These are phyloP conservation scores for Chrysopa pallens DNA, from an alignment of 1,140 invertebrate genomes.

Conservation along the genomic window DNA sequence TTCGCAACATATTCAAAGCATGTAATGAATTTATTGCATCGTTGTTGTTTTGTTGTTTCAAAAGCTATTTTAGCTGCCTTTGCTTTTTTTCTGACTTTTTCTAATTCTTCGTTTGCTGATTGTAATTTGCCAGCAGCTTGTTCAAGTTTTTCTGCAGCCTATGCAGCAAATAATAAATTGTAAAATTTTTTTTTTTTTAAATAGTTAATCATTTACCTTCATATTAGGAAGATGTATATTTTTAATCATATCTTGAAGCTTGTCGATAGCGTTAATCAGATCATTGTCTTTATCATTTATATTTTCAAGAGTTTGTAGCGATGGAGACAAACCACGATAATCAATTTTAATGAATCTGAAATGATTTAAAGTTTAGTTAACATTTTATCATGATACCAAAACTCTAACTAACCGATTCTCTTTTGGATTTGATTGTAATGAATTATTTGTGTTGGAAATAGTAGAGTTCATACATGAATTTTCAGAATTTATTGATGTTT, in stretches of 20 bases:
- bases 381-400: no score
- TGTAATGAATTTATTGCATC: conserved; percentile 83
- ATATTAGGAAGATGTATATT: conserved; percentile 97
- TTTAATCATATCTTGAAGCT: conserved; percentile 70
- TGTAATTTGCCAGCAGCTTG: conserved; percentile 84
- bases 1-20: conserved; percentile 97
- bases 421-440: no score
- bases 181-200: conserved; percentile 3
- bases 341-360: conserved; percentile 64
- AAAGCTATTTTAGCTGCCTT: conserved; percentile 90
- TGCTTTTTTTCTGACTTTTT: conserved; percentile 79
- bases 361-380: neutral
- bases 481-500: conserved; percentile 25
- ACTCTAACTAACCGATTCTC: no score
- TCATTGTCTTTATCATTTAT: conserved; percentile 67
- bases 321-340: conserved; percentile 61
- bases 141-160: conserved; percentile 86
- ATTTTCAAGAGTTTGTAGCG: conserved; percentile 69
- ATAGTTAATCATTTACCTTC: no score
- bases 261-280: conserved; percentile 68
- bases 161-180: conserved; percentile 3
- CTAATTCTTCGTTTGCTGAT: conserved; percentile 94
- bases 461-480: neutral
- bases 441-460: no score
- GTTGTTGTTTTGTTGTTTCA: conserved; percentile 87